These are phyloP conservation scores for Grantiella picta DNA, from an alignment of 2,113 vertebrate genomes.

Conservation along the genomic window DNA sequence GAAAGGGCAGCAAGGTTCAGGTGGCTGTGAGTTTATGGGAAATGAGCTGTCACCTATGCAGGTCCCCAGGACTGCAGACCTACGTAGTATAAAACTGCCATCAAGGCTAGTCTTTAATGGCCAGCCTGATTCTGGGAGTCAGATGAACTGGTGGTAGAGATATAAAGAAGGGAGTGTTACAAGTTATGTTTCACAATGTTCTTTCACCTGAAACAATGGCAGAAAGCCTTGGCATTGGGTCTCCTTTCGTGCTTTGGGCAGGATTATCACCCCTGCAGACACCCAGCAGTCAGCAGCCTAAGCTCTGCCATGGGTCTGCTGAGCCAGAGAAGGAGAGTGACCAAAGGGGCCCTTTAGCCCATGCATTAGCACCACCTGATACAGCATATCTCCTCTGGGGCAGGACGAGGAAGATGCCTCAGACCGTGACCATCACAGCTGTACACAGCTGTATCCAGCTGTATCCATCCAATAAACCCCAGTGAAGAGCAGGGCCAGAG, in stretches of 20 bases:
- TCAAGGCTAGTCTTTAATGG: neutral
- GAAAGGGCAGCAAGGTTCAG: neutral
- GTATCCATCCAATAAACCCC: neutral
- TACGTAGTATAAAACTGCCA: neutral
- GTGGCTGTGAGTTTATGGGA: neutral
- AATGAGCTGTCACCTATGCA: neutral
- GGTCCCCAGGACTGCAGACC: neutral
- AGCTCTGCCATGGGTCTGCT: neutral
- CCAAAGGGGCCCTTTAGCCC: neutral
- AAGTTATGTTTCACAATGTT: neutral
- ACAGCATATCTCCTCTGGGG: neutral
- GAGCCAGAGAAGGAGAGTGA: neutral
- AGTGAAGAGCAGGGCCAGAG: neutral
- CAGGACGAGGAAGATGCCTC: neutral
- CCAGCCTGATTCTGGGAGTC: neutral
- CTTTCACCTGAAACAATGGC: neutral
- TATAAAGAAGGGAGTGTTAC: neutral
- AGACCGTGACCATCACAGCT: neutral
- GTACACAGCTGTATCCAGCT: constrained; percentile 27
- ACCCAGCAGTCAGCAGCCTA: neutral
- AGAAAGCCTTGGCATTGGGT: neutral
- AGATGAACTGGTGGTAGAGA: neutral
- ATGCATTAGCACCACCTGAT: neutral
- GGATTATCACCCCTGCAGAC: neutral
- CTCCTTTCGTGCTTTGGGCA: neutral